Evolutionary conservation across 2,888 invertebrate genomes (phyloP), one percentile per base, ranked within the genome.

Genomic region (Morpho helenor): DNA sequence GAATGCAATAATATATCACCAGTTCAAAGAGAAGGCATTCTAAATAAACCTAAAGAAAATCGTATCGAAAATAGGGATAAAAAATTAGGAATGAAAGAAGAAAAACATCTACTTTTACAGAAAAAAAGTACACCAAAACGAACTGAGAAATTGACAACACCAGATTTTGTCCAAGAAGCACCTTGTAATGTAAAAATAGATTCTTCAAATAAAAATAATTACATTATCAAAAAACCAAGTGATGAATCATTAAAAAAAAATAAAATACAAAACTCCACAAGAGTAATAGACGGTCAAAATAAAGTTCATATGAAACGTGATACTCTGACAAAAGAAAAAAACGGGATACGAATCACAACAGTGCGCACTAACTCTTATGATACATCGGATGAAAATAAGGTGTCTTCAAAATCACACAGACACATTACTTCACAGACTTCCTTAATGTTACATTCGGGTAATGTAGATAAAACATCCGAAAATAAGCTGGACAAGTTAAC

Each of bases 401-500:
- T 45, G 9, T 63, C 59, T 23, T 49, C 53, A 48, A 66, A 65
- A 51, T 64, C 66, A 64, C 65, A 54, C 47, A 60, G 55, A 56
- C 45, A 52, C 40, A 53, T 49, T 16, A n/a, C 40, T 41, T 47
- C 41, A 7, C 61, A 63, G 57, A 43, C 49, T 8, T 41, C 60
- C 41, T 10, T 48, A 31, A 56, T 59, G 57, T 47, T 62, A 40
- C 61, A 57, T 45, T 53, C 47, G 39, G 59, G 59, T 50, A 64
- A 66, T 49, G 54, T 45, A n/a, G 66, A 67, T 8, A 63, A 57
- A 52, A 56, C 52, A 58, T 31, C 62, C 58, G 49, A 50, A 58
- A 46, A 66, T 68, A 65, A 68, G 64, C 54, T 67, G 65, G 65
- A 69, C 57, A 68, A 61, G 45, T 56, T 73, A 42, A 73, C 68